These are phyloP conservation scores for Dryoscopus gambensis DNA, from an alignment of 2,113 vertebrate species.

Conservation along the genomic window DNA sequence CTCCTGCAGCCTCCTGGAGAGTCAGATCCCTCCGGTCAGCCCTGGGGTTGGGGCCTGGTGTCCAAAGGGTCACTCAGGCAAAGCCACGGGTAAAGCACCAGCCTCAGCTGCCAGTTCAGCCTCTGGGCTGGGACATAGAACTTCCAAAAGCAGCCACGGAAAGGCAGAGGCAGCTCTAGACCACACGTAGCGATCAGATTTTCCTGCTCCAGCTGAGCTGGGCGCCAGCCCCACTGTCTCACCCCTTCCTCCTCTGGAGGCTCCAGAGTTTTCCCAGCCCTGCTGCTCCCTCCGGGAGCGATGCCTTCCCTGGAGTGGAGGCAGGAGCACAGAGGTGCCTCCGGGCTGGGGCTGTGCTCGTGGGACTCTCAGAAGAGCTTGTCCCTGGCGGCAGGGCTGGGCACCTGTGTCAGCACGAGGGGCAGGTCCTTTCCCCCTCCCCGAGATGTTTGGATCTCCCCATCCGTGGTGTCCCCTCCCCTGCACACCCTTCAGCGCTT, in stretches of 20 bases:
- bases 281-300: not conserved
- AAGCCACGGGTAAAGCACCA: not conserved
- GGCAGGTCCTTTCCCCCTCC: not conserved
- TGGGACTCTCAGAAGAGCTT: not conserved
- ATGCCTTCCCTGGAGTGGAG: not conserved
- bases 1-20: not conserved
- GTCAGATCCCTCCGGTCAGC: not conserved
- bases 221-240: not conserved
- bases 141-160: not conserved
- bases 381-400: not conserved
- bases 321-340: not conserved
- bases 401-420: not conserved
- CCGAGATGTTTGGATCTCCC: not conserved
- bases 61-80: not conserved
- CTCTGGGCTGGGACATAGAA: not conserved
- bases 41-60: accelerated
- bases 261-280: not conserved
- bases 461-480: not conserved
- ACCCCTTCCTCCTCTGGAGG: not conserved
- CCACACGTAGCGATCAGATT: not conserved
- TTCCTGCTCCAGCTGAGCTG: not conserved
- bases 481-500: not conserved
- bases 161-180: not conserved
- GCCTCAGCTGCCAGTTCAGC: not conserved
- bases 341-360: not conserved